Percentiles rank a stretch among this genome's conserved stretches.
phyloP scores from a whole-genome alignment of 2,888 invertebrate species.

The Scelioninae gen. 2 region DNA sequence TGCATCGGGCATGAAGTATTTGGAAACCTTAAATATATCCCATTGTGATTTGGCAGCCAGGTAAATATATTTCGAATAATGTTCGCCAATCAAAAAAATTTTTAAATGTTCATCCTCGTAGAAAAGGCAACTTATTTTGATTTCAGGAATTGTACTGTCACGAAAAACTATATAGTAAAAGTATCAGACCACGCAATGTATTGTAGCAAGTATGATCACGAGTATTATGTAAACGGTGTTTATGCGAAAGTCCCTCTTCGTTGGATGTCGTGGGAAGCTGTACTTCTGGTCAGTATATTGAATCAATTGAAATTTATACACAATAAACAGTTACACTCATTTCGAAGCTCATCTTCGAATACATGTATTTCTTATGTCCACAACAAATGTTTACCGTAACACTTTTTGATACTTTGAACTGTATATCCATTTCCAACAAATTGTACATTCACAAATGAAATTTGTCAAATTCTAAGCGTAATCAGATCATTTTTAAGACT shows the following conservation, averaged over 20 bases:
- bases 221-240: conserved; percentile 91
- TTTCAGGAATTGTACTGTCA: conserved; percentile 89
- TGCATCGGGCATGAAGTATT: conserved; percentile 94
- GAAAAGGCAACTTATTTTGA: too few relatives aligned
- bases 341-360: too few relatives aligned
- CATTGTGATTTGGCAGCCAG: conserved; percentile 92
- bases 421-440: too few relatives aligned
- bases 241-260: conserved; percentile 89
- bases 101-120: too few relatives aligned
- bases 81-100: not conserved
- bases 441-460: too few relatives aligned
- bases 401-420: too few relatives aligned
- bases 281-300: conserved; percentile 85
- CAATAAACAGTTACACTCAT: too few relatives aligned
- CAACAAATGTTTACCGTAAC: too few relatives aligned
- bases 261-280: conserved; percentile 96
- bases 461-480: too few relatives aligned
- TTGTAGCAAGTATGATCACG: conserved; percentile 85
- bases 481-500: too few relatives aligned
- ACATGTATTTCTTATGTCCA: too few relatives aligned
- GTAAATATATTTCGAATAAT: conserved; percentile 74
- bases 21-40: conserved; percentile 91
- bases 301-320: too few relatives aligned
- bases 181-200: conserved; percentile 92
- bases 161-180: conserved; percentile 86